Base-by-base conservation (phyloP, 2,888 invertebrate species). In the Limnephilus rhombicus region DNA sequence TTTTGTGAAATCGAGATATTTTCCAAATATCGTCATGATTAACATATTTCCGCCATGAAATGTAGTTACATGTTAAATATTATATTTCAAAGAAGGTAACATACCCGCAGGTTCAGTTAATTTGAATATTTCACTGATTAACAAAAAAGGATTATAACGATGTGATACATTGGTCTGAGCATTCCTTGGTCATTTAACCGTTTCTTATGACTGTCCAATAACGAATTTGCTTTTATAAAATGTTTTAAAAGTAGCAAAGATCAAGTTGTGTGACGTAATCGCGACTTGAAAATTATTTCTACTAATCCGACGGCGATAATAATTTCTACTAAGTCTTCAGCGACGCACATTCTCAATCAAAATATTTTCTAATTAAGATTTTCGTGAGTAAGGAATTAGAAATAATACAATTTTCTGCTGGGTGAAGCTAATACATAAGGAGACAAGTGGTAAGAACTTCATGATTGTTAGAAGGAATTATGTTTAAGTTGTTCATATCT, bases 51-150 rank as follows among this genome's bases (percentile, higher is more conserved):
- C 3, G 37, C 88, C 31, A 88, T 88, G 68, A 88, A 86, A 88
- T 11, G 80, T 80, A 80, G 45, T 85, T 85, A 41, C 53, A 49
- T 37, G 86, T 45, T 68, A 68, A 86, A 88, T 53, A 41, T 68
- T 34, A 88, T 80, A 88, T 37, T 86, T 86, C 41, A 24, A 24
- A 5, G 53, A 7, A 88, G n/a, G 68, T 37, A 88, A 88, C 68
- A 68, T 24, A 68, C 80, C 88, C 34, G 86, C 68, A 88, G 24
- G 9, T 18, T 68, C 4, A 80, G 18, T 80, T 88, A 18, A 88
- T 88, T 88, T 88, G n/a, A 88, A 88, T 88, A 88, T 88, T 68
- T 34, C 88, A 88, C 88, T 88, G 88, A 88, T 88, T 88, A 88
- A 88, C 88, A 88, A 80, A 88, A 88, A 88, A 88, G 88, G 88